Base-by-base conservation (phyloP, 2,888 invertebrate species). In the Drosophila maculinotata region DNA sequence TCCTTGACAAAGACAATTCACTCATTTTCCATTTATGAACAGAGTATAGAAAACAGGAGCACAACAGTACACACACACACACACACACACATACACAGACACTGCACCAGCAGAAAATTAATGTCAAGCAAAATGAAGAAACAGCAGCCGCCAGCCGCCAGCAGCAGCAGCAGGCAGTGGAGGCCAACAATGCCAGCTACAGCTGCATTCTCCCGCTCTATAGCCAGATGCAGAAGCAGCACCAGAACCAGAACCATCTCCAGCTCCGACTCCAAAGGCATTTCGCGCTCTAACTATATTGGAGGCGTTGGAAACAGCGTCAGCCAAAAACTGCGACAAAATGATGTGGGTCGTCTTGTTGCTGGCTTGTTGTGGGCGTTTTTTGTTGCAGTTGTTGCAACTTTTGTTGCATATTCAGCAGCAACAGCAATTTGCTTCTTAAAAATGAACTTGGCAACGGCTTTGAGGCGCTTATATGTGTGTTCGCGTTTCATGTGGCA, bases 61-160 rank as follows among this genome's bases (percentile, higher is more conserved):
- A 36, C 28, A n/a, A n/a, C n/a, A n/a, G n/a, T n/a, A n/a, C n/a
- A n/a, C n/a, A n/a, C n/a, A n/a, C n/a, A n/a, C n/a, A 23, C 36
- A 25, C 42, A 10, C 14, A 10, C 14, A 7, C 26, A 4, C n/a
- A 30, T 15, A 35, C 41, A 41, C 56, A 56, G 51, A 65, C 36
- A 53, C 54, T 47, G 60, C 65, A 2, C 67, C 68, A 65, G 87
- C 86, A 87, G 85, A 79, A 83, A 89, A 89, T 88, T 89, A 88
- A 89, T 88, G 89, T 75, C 79, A 77, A 78, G 69, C 74, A 79
- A 89, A 89, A 87, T 88, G 78, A 74, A 86, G 75, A 78, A 84
- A 81, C 84, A 79, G 74, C 69, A 72, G 63, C 52, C 41, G 69
- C 57, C 68, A 72, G 59, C 70, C 64, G 45, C 62, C 57, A 70